A percentile compares a stretch with the other conserved stretches of the same genome.
Conservation (phyloP, 2,888 invertebrate species). For the Macaria liturata region DNA sequence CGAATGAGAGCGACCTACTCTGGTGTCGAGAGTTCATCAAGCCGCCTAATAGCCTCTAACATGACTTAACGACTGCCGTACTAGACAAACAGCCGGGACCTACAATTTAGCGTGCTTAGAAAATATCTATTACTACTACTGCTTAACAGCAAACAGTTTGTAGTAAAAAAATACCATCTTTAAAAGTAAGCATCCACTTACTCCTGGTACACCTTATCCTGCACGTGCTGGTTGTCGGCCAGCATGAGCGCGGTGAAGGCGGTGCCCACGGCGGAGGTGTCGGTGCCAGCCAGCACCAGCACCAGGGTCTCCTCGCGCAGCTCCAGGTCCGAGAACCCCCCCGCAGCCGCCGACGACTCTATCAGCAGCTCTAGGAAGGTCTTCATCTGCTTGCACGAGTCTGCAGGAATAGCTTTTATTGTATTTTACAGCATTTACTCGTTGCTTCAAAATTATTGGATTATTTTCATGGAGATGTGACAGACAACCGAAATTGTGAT, state of each 20-base stretch:
- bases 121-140: too few relatives aligned
- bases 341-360: conserved; percentile 29
- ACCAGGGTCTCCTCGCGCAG: conserved; percentile 44
- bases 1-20: too few relatives aligned
- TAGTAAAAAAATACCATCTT: too few relatives aligned
- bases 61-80: too few relatives aligned
- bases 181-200: conserved; percentile 28
- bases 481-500: too few relatives aligned
- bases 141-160: too few relatives aligned
- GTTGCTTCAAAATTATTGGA: background rate
- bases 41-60: too few relatives aligned
- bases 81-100: too few relatives aligned
- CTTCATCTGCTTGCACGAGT: conserved; percentile 1
- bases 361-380: conserved; percentile 33
- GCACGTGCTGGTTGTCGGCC: conserved; percentile 44
- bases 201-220: conserved; percentile 51
- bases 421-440: background rate
- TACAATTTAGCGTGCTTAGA: too few relatives aligned
- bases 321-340: conserved; percentile 36
- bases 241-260: conserved; percentile 43
- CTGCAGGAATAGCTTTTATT: background rate
- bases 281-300: conserved; percentile 41
- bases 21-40: too few relatives aligned
- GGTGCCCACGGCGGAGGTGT: conserved; percentile 43
- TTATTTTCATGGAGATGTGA: background rate